A percentile compares a stretch with the other conserved stretches of the same genome.
Evolutionary conservation across 2,113 vertebrate species (phyloP).

Genomic region (Daubentonia madagascariensis): DNA sequence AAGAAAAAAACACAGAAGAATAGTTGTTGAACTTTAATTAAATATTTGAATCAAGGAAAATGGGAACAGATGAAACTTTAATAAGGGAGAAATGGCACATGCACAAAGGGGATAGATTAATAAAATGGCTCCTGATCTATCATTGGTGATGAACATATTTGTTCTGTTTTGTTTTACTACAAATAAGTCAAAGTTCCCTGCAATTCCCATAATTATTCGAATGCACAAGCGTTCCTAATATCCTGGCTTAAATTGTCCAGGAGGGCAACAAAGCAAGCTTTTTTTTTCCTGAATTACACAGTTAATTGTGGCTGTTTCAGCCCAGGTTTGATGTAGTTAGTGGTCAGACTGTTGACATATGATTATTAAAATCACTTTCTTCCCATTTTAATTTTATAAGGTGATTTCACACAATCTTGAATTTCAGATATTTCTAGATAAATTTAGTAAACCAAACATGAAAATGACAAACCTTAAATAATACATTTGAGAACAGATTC

Average conservation of each 20-base stretch:
- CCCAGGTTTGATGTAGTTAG: background rate
- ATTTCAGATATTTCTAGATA: conserved; percentile 21
- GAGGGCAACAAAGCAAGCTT: background rate
- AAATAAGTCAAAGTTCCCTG: conserved; percentile 1
- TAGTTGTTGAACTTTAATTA: conserved; percentile 70
- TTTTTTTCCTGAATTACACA: background rate
- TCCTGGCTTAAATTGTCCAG: background rate
- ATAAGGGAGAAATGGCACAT: conserved; percentile 48
- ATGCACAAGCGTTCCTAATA: background rate
- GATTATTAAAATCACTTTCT: background rate
- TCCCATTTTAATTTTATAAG: background rate
- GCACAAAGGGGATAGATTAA: conserved; percentile 34
- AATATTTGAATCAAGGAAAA: conserved; percentile 53
- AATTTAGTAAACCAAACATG: background rate
- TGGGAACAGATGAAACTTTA: conserved; percentile 7
- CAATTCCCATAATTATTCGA: background rate
- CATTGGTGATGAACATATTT: background rate
- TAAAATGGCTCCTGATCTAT: background rate
- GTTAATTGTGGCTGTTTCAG: background rate
- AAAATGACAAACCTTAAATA: conserved; percentile 18
- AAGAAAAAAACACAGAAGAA: conserved; percentile 15
- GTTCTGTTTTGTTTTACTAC: conserved; percentile 21
- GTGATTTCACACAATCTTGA: background rate
- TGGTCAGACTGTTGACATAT: background rate
- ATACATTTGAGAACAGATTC: background rate